A percentile compares a stretch with the other conserved stretches of the same genome.
Evolutionary conservation across 1,140 invertebrate genomes (phyloP).

Genomic region (Diplogasteroides magnus): DNA sequence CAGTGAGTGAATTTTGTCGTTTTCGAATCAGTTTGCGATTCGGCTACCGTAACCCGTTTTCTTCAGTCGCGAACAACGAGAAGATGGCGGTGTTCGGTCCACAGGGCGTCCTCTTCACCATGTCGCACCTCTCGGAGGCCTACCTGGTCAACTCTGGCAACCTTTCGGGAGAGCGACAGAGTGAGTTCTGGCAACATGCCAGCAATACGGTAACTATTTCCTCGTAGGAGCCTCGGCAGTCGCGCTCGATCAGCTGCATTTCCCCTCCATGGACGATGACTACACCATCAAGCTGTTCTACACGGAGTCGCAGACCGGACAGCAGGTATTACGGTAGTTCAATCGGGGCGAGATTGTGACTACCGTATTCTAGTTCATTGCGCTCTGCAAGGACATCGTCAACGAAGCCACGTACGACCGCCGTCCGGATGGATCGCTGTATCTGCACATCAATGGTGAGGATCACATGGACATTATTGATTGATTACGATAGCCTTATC

Average conservation of each 20-base stretch:
- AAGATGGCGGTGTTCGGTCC: slow-evolving; percentile 21
- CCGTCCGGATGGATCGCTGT: slow-evolving; percentile 9
- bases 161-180: too few relatives aligned
- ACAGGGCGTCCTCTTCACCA: slow-evolving; percentile 25
- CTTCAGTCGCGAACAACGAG: slow-evolving; percentile 12
- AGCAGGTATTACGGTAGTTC: too few relatives aligned
- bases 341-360: too few relatives aligned
- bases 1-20: too few relatives aligned
- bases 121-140: slow-evolving; percentile 19
- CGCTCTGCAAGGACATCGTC: slow-evolving; percentile 12
- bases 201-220: too few relatives aligned
- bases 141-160: slow-evolving; percentile 16
- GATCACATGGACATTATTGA: not conserved
- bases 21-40: too few relatives aligned
- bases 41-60: not conserved
- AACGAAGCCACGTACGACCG: slow-evolving; percentile 19
- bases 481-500: not conserved
- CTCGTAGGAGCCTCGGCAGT: too few relatives aligned
- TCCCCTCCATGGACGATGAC: slow-evolving; percentile 19
- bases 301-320: slow-evolving; percentile 18
- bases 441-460: slow-evolving; percentile 24
- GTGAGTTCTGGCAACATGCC: too few relatives aligned
- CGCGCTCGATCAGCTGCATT: slow-evolving; percentile 15
- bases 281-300: slow-evolving; percentile 26
- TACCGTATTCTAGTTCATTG: too few relatives aligned